Conservation (phyloP, 2,113 vertebrate species). For the Parus major region DNA sequence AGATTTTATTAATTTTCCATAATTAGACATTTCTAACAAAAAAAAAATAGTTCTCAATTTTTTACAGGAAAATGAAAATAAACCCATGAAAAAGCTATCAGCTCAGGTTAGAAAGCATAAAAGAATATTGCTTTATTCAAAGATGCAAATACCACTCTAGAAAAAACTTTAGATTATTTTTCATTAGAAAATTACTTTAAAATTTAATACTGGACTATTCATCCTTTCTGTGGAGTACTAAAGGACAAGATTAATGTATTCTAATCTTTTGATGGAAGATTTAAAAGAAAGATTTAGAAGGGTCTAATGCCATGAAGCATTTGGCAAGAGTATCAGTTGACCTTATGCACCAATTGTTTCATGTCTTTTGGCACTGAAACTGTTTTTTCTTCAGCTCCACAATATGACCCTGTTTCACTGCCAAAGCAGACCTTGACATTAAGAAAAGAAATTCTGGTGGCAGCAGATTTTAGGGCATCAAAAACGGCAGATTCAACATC, state of each 20-base stretch:
- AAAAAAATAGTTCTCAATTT: neutral
- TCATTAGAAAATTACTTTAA: neutral
- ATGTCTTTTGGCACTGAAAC: conserved; percentile 30
- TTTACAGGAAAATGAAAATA: neutral
- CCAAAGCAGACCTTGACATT: conserved; percentile 37
- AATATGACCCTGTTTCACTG: conserved; percentile 26
- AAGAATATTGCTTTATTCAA: neutral
- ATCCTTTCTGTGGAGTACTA: neutral
- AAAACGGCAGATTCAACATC: neutral
- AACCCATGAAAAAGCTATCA: neutral
- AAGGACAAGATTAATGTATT: neutral
- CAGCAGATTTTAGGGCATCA: neutral
- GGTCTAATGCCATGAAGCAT: neutral
- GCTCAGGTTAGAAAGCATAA: neutral
- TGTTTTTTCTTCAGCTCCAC: conserved; percentile 20
- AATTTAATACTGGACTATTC: neutral
- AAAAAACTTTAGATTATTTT: neutral
- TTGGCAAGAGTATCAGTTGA: conserved; percentile 43
- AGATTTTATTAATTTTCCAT: neutral
- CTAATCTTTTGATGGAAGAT: neutral
- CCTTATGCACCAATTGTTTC: conserved; percentile 50
- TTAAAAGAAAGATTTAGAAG: conserved; percentile 17
- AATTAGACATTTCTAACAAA: neutral
- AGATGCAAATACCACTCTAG: neutral
- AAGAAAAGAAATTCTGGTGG: neutral